Percentiles rank a stretch among this genome's conserved stretches.
Evolutionary conservation across 2,888 invertebrate genomes (phyloP).

Genomic region (Prosopocoilus inquinatus): DNA sequence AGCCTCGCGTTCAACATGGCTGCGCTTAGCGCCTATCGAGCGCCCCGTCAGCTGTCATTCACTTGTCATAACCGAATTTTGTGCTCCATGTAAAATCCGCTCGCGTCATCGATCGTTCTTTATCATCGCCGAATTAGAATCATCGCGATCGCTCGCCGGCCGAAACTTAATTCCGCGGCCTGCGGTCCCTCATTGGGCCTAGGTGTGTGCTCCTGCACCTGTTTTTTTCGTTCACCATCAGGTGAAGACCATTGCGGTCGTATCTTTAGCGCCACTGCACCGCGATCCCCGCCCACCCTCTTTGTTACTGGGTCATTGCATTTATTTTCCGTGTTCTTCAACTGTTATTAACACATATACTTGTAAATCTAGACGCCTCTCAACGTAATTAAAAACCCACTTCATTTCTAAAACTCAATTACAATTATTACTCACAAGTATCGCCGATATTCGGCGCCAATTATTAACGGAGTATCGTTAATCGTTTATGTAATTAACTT

Average conservation of each 20-base stretch:
- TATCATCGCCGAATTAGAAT: neutral
- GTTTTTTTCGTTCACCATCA: slow-evolving; percentile 10
- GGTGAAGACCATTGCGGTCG: slow-evolving; percentile 7
- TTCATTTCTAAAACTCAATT: no score
- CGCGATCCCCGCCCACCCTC: slow-evolving; percentile 21
- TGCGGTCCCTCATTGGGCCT: neutral
- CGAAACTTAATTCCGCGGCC: slow-evolving; percentile 29
- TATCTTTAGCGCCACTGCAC: slow-evolving; percentile 14
- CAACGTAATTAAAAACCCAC: no score
- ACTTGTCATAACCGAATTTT: slow-evolving; percentile 16
- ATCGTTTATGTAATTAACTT: no score
- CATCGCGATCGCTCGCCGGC: neutral
- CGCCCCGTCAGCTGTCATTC: slow-evolving; percentile 20
- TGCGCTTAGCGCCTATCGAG: slow-evolving; percentile 31
- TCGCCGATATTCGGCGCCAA: no score
- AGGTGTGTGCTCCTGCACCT: slow-evolving; percentile 9
- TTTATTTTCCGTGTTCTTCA: slow-evolving; percentile 5
- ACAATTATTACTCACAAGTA: no score
- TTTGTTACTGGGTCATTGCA: slow-evolving; percentile 19
- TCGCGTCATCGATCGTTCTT: slow-evolving; percentile 27
- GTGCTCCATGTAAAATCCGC: slow-evolving; percentile 3
- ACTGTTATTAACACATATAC: no score
- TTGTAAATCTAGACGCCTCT: no score
- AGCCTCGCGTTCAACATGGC: slow-evolving; percentile 52
- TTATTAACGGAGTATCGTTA: no score